Evolutionary conservation across 2,113 vertebrate genomes (phyloP).

Genomic region (Chionomys nivalis): DNA sequence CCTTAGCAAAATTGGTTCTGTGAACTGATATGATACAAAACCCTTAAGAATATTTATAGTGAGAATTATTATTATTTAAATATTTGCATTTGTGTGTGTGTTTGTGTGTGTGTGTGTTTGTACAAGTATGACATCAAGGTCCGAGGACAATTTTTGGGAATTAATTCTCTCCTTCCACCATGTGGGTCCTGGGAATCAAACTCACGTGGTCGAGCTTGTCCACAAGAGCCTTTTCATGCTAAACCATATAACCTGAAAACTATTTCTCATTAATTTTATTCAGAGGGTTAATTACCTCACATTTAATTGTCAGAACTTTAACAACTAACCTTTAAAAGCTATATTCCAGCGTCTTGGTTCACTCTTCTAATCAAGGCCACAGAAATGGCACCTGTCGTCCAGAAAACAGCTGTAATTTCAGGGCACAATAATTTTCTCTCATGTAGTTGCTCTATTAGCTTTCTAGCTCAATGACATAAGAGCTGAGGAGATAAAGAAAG

Average conservation of each 20-base stretch:
- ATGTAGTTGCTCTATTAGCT: not conserved
- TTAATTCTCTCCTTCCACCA: not conserved
- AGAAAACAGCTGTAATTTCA: not conserved
- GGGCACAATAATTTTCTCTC: not conserved
- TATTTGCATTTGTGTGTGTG: not conserved
- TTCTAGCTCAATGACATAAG: not conserved
- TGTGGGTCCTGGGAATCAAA: not conserved
- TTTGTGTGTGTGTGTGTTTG: not conserved
- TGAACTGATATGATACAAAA: not conserved
- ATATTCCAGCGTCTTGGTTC: not conserved
- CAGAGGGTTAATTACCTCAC: not conserved
- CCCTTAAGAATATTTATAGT: not conserved
- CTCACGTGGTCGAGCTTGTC: not conserved
- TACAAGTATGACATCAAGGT: not conserved
- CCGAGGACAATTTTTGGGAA: not conserved
- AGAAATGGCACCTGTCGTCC: not conserved
- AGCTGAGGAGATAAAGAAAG: not conserved
- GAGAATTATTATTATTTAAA: conserved; percentile 5
- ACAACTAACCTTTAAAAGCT: not conserved
- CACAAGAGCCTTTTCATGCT: not conserved
- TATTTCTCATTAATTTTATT: not conserved
- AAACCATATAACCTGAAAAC: not conserved
- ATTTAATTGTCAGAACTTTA: not conserved
- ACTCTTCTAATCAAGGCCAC: not conserved
- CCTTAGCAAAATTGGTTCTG: conserved; percentile 14